These are phyloP conservation scores for Falco cherrug DNA, from an alignment of 2,797 vertebrate species.

Conservation along the genomic window DNA sequence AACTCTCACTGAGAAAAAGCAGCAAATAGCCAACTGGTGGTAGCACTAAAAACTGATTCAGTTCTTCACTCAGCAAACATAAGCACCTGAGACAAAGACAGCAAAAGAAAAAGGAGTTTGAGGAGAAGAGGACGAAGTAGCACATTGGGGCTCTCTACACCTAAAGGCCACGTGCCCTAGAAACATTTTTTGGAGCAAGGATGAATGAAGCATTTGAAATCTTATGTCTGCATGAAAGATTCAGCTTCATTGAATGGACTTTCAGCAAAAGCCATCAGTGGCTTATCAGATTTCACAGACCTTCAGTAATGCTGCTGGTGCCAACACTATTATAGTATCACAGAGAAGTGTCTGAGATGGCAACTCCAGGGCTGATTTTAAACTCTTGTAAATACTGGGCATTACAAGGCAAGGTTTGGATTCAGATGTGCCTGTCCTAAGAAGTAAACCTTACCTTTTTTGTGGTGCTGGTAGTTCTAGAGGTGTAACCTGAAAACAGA, in stretches of 20 bases:
- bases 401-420: background rate
- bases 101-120: background rate
- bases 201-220: background rate
- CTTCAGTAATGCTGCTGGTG: background rate
- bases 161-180: background rate
- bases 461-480: background rate
- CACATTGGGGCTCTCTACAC: too few relatives aligned
- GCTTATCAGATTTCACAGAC: background rate
- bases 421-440: background rate
- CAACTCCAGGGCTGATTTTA: background rate
- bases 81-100: fast-evolving
- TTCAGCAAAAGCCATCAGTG: background rate
- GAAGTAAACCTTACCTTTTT: background rate
- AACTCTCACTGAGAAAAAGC: background rate
- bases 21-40: background rate
- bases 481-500: background rate
- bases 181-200: background rate
- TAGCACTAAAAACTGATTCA: background rate
- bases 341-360: background rate
- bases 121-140: background rate
- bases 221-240: background rate
- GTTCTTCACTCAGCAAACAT: background rate
- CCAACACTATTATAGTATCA: background rate
- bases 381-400: background rate
- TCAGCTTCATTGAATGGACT: background rate